These are phyloP conservation scores for Sceloporus tristichus DNA, from an alignment of 2,113 vertebrate genomes.

Conservation along the genomic window DNA sequence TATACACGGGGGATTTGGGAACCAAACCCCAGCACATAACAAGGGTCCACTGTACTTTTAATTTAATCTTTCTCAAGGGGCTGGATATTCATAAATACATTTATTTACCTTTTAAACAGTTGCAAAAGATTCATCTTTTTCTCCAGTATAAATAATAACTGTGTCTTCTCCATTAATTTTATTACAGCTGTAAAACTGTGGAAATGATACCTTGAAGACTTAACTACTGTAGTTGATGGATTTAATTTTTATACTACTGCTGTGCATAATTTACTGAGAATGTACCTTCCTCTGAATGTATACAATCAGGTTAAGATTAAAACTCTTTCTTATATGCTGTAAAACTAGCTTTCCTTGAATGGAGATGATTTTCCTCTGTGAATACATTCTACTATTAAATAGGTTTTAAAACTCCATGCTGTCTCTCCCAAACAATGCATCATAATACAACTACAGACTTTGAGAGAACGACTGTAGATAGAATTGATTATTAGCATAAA, in stretches of 20 bases:
- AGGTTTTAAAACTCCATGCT: background rate
- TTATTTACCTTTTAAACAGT: background rate
- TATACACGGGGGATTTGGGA: too few species aligned
- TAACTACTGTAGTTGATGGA: background rate
- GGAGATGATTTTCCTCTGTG: background rate
- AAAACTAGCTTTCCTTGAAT: background rate
- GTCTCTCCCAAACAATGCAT: background rate
- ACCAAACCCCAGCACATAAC: too few species aligned
- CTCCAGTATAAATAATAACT: background rate
- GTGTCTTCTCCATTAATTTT: background rate
- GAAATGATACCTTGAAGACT: slow-evolving; percentile 6
- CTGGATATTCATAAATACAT: too few species aligned
- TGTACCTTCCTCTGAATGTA: slow-evolving; percentile 12
- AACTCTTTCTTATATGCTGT: background rate
- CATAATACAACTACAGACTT: background rate
- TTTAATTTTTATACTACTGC: slow-evolving; percentile 19
- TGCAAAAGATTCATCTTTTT: background rate
- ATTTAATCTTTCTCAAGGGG: too few species aligned
- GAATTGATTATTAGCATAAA: background rate
- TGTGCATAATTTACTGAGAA: slow-evolving; percentile 32
- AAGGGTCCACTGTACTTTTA: too few species aligned
- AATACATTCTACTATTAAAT: background rate
- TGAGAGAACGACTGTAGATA: background rate
- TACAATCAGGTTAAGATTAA: background rate
- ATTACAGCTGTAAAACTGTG: slow-evolving; percentile 5